Conservation (phyloP, 2,888 invertebrate species). For the Prosopocoilus inquinatus region DNA sequence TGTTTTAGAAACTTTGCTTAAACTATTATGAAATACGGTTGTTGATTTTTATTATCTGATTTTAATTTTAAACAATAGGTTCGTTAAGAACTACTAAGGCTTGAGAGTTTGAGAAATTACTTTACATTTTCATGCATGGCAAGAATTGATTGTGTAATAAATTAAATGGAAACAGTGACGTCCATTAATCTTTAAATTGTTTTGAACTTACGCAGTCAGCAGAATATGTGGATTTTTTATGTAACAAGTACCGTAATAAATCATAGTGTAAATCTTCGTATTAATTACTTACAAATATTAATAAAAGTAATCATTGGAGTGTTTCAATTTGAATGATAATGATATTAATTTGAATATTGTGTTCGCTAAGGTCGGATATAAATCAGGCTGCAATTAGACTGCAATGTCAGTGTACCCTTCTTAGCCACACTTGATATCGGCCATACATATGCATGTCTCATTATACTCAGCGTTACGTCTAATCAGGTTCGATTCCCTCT, state of each 20-base stretch:
- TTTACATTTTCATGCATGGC: too few relatives aligned
- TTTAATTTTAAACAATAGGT: too few relatives aligned
- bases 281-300: conserved; percentile 16
- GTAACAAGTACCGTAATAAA: conserved; percentile 4
- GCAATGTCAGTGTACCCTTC: conserved; percentile 38
- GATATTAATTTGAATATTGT: conserved; percentile 37
- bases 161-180: too few relatives aligned
- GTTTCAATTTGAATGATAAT: conserved; percentile 40
- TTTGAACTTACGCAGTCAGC: too few relatives aligned
- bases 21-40: too few relatives aligned
- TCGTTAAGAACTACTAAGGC: too few relatives aligned
- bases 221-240: too few relatives aligned
- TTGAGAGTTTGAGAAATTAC: too few relatives aligned
- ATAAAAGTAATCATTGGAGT: conserved; percentile 12
- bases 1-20: too few relatives aligned
- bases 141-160: too few relatives aligned
- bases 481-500: conserved; percentile 42
- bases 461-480: conserved; percentile 36
- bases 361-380: conserved; percentile 35
- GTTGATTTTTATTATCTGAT: too few relatives aligned
- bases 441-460: conserved; percentile 49
- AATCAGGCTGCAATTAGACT: conserved; percentile 33
- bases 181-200: too few relatives aligned
- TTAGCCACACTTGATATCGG: conserved; percentile 41
- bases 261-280: conserved; percentile 1